A percentile compares a stretch with the other conserved stretches of the same genome.
These are phyloP conservation scores for Argopecten irradians DNA, from an alignment of 1,140 invertebrate genomes.

Conservation along the genomic window DNA sequence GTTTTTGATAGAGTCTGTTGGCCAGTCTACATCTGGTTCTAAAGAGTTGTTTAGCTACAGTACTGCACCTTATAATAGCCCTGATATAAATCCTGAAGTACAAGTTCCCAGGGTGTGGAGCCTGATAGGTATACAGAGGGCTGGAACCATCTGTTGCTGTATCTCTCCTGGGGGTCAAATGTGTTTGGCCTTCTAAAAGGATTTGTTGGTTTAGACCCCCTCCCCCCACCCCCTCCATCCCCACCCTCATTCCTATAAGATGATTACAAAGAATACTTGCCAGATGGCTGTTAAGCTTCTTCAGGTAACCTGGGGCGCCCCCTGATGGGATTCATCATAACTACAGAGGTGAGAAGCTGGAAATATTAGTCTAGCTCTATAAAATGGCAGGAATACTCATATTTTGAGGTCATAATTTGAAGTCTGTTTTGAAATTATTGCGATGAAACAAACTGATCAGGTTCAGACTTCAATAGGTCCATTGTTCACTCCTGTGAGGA, in stretches of 20 bases:
- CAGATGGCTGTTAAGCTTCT: background rate
- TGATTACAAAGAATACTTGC: background rate
- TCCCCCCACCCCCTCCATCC: background rate
- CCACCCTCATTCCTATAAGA: background rate
- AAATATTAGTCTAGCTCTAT: background rate
- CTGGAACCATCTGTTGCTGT: background rate
- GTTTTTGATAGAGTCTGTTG: no score
- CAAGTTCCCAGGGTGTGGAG: background rate
- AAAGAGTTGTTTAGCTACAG: no score
- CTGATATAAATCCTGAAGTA: background rate
- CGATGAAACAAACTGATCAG: no score
- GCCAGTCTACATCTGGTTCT: no score
- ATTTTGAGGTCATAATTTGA: no score
- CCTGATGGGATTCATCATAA: background rate
- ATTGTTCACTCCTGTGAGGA: no score
- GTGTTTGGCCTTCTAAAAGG: background rate
- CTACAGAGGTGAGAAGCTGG: background rate
- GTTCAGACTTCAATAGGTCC: no score
- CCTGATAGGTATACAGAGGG: background rate
- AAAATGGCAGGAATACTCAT: no score
- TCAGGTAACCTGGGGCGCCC: background rate
- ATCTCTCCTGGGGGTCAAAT: background rate
- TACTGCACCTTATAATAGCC: no score
- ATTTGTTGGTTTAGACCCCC: background rate
- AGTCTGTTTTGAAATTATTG: no score